Base-by-base conservation (phyloP, 1,140 invertebrate species). In the Kradibia gibbosae region DNA sequence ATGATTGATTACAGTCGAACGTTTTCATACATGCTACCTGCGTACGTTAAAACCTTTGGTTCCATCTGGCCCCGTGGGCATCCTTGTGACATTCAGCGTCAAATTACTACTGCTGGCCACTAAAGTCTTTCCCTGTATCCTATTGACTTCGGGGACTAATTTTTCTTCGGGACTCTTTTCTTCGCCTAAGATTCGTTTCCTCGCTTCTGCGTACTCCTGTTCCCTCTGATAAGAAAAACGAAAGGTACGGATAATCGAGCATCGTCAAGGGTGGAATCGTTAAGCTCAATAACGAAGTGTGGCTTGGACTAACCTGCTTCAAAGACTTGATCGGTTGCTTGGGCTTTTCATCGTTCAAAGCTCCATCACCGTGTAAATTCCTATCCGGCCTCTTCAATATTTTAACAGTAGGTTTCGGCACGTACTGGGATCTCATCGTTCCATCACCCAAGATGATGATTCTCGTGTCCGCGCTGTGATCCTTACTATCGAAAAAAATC, bases 131-230 rank as follows among this genome's bases (percentile, higher is more conserved):
- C 87, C 79, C 81, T 90, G 88, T 85, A 90, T 88, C 81, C 82
- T 86, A 87, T 92, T 93, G 89, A 95, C 93, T 92, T 94, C 89
- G 93, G 87, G 86, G 90, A 87, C 93, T 92, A 83, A 89, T 88
- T 88, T 93, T 88, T 96, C 95, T 86, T 96, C 95, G 4, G 95
- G 94, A 89, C 95, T 95, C 84, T 93, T 92, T 72, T 96, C 95
- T 89, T 96, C 94, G 20, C 96, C 96, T 83, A 97, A 90, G 87
- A 97, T 97, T 85, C 96, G 92, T 77, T 96, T 92, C 77, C 96
- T 93, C 34, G 96, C 96, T 89, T 97, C 94, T 3, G 96, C 96
- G 90, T 97, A 97, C 88, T 97, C 96, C 86, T 96, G 95, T 90
- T 97, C 95, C 86, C 96, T 92, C 92, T 94, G 53, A 17, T n/a